These are phyloP conservation scores for Rhea pennata DNA, from an alignment of 2,113 vertebrate species.

Conservation along the genomic window DNA sequence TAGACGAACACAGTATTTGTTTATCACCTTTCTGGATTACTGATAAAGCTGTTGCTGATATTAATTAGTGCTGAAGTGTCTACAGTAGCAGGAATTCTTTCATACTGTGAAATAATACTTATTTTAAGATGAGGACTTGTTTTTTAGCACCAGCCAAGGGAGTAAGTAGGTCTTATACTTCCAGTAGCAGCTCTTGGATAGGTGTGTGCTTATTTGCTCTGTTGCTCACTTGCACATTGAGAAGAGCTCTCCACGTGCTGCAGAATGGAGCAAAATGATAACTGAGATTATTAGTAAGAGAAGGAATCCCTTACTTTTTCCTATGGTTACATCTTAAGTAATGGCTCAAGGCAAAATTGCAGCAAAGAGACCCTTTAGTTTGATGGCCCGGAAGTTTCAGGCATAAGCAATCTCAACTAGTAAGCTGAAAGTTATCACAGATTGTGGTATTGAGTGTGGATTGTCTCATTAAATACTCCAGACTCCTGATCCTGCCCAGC, in stretches of 20 bases:
- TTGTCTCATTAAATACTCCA: not conserved
- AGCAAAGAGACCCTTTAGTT: fast-evolving
- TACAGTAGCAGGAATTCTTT: not conserved
- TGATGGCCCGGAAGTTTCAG: not conserved
- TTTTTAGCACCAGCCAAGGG: not conserved
- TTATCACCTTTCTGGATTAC: not conserved
- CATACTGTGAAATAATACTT: not conserved
- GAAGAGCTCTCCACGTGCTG: fast-evolving
- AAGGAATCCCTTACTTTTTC: not conserved
- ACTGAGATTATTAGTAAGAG: not conserved
- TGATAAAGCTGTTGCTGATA: not conserved
- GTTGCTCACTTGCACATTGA: not conserved
- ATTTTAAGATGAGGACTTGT: not conserved
- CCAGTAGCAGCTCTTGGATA: not conserved
- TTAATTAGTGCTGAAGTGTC: not conserved
- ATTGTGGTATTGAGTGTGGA: not conserved
- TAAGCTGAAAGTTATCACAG: not conserved
- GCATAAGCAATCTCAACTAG: not conserved
- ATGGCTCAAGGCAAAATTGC: not conserved
- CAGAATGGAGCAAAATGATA: not conserved
- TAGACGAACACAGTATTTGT: not conserved
- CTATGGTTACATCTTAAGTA: not conserved
- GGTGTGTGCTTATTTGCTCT: not conserved
- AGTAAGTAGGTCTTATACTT: not conserved
- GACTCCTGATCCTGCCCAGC: not conserved